Base-by-base conservation (phyloP, 2,113 vertebrate species). In the Girardinichthys multiradiatus region DNA sequence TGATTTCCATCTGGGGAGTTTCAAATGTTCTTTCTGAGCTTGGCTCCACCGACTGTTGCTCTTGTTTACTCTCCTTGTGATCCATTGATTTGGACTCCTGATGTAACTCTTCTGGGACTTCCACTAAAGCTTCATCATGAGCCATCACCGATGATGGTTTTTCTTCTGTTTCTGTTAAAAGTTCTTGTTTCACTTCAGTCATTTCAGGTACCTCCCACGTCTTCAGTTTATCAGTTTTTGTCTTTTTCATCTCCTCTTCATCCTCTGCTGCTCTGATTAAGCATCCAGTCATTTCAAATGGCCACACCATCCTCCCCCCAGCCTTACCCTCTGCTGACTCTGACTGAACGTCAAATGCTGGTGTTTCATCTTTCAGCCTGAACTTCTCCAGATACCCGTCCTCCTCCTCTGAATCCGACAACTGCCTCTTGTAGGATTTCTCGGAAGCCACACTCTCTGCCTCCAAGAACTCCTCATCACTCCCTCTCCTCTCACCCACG, bases 351-450 rank as follows among this genome's bases (percentile, higher is more conserved):
- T 88, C 82, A 72, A 86, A 90, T 17, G 51, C 81, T 42, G 93
- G 94, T 78, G 93, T 95, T 79, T 97, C 96, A 89, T 98, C 97
- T 91, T 95, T 97, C 80, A 98, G 94, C 82, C 71, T 94, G 37
- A 97, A 98, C 88, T 96, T 98, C 93, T 99, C 96, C 91, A 98
- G 94, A 92, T 97, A 97, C 0, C 95, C 95, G 0, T 91, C 94
- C 21, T 95, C 94, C 69, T 97, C 96, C 70, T 97, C 96, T 21
- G 92, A 94, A 81, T 97, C 96, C 81, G 96, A 97, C 74, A 92
- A 89, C 80, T 94, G 93, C 12, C 94, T 94, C 67, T 88, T 95
- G 59, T 96, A 96, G 21, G 94, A 93, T 10, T 90, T 93, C 72
- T 96, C 96, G 42, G 95, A 95, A 71, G 92, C 86, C 42, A 94